Conservation (phyloP, 2,888 invertebrate species). For the Eurois occulta region DNA sequence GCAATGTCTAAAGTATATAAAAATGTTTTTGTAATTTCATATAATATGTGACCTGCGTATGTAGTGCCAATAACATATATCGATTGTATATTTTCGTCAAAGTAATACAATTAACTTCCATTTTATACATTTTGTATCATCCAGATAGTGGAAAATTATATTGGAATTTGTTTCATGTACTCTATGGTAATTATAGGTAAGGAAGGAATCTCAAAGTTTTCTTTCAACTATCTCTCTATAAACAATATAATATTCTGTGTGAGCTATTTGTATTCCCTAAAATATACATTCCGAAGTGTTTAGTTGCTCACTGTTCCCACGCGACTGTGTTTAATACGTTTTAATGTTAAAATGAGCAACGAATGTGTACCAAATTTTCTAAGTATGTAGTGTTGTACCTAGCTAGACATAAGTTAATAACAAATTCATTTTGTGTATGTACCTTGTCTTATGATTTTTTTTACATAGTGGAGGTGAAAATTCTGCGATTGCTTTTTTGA, state of each 20-base stretch:
- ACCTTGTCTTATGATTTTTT: constrained; percentile 72
- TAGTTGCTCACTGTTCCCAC: constrained; percentile 79
- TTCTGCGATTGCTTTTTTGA: constrained; percentile 48
- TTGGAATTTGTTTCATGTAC: constrained; percentile 64
- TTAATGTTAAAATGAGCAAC: constrained; percentile 86
- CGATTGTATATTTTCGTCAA: constrained; percentile 76
- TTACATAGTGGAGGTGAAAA: constrained; percentile 51
- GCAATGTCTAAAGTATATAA: constrained; percentile 66
- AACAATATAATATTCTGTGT: constrained; percentile 62
- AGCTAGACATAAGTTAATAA: constrained; percentile 85
- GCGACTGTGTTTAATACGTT: constrained; percentile 73
- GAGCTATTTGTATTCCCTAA: constrained; percentile 72
- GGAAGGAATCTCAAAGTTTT: constrained; percentile 77
- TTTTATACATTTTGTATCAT: constrained; percentile 74
- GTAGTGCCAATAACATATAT: constrained; percentile 87
- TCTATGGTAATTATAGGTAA: constrained; percentile 67
- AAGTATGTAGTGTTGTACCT: constrained; percentile 85
- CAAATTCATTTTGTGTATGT: constrained; percentile 74
- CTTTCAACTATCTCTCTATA: constrained; percentile 66
- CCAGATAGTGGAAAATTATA: constrained; percentile 68
- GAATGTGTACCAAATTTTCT: constrained; percentile 90
- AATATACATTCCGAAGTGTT: constrained; percentile 86
- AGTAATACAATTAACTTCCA: constrained; percentile 63
- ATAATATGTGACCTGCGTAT: constrained; percentile 85
- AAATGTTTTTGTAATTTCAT: constrained; percentile 84